A percentile compares a stretch with the other conserved stretches of the same genome.
Conservation (phyloP, 1,140 invertebrate species). For the Spodoptera frugiperda region DNA sequence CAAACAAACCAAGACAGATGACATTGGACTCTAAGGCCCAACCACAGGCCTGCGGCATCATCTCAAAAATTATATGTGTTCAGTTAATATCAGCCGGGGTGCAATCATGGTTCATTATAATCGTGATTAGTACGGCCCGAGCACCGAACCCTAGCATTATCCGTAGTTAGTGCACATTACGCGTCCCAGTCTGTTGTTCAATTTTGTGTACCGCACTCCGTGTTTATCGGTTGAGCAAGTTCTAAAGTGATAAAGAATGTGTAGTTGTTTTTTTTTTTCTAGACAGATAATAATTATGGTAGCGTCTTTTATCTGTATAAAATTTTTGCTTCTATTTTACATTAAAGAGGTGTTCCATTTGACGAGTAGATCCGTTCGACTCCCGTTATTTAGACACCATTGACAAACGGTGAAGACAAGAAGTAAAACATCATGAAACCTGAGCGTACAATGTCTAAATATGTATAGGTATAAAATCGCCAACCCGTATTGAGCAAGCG, state of each 20-base stretch:
- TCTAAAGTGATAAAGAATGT: background rate
- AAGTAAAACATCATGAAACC: too few relatives aligned
- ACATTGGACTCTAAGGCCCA: background rate
- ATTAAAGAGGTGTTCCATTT: too few relatives aligned
- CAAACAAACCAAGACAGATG: background rate
- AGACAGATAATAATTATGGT: too few relatives aligned
- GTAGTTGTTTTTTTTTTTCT: too few relatives aligned
- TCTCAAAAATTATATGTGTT: conserved; percentile 49
- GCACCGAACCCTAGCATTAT: conserved; percentile 34
- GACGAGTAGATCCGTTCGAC: too few relatives aligned
- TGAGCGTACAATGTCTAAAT: too few relatives aligned
- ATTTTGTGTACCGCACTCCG: background rate
- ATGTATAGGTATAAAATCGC: too few relatives aligned
- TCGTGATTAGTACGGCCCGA: conserved; percentile 42
- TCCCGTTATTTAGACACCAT: too few relatives aligned
- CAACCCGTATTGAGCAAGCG: too few relatives aligned
- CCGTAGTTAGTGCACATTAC: conserved; percentile 41
- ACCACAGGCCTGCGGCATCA: conserved; percentile 5
- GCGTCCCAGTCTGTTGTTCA: conserved; percentile 6
- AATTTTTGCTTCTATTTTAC: too few relatives aligned
- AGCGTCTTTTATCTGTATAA: too few relatives aligned
- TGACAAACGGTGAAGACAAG: too few relatives aligned
- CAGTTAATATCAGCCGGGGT: conserved; percentile 43
- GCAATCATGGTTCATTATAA: conserved; percentile 48
- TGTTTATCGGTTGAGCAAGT: conserved; percentile 2